Evolutionary conservation across 2,797 vertebrate genomes (phyloP).

Genomic region (Sciurus carolinensis): DNA sequence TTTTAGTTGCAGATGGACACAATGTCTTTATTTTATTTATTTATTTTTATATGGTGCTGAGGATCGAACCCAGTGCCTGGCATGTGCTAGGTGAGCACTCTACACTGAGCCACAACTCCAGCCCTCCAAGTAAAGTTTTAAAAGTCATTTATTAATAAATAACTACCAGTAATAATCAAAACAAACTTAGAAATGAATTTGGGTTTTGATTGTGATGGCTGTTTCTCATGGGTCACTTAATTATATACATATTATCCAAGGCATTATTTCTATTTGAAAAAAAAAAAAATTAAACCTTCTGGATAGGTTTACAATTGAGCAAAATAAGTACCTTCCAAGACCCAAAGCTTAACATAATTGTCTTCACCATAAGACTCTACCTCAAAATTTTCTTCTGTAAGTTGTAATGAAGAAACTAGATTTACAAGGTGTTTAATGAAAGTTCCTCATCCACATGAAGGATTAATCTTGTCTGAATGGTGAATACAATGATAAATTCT

Average conservation of each 20-base stretch:
- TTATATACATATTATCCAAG: constrained; percentile 54
- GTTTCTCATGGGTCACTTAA: constrained; percentile 46
- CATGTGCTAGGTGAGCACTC: too few species aligned
- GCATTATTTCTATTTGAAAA: constrained; percentile 57
- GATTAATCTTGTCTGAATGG: constrained; percentile 78
- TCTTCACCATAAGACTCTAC: constrained; percentile 24
- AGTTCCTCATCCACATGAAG: constrained; percentile 68
- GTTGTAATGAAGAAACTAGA: constrained; percentile 69
- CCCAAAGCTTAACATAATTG: constrained; percentile 51
- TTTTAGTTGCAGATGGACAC: too few species aligned
- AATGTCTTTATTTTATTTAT: too few species aligned
- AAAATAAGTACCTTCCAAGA: constrained; percentile 69
- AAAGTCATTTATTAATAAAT: not conserved
- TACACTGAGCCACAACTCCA: too few species aligned
- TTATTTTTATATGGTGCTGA: too few species aligned
- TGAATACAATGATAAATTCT: constrained; percentile 75
- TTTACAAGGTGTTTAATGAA: constrained; percentile 63
- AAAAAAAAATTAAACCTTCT: constrained; percentile 26
- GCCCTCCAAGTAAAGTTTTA: not conserved
- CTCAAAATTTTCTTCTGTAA: constrained; percentile 24
- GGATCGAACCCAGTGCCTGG: too few species aligned
- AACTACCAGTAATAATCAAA: constrained; percentile 39
- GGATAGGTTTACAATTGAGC: constrained; percentile 44
- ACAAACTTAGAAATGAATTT: constrained; percentile 49
- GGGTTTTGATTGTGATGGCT: constrained; percentile 47